phyloP scores from a whole-genome alignment of 2,113 vertebrate species.

The Tachysurus fulvidraco region DNA sequence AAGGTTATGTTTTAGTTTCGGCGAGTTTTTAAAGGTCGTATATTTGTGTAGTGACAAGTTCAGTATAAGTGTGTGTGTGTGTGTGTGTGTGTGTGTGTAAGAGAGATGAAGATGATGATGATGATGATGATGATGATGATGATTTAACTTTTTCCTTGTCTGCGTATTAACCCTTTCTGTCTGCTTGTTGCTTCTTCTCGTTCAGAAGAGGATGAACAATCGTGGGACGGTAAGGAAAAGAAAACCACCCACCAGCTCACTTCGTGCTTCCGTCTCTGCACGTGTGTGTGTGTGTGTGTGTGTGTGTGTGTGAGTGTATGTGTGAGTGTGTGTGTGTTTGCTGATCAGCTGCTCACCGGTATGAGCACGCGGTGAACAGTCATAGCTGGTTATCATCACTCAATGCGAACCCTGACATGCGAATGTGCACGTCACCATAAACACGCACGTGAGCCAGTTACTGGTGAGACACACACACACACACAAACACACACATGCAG shows the following conservation, averaged over 20 bases:
- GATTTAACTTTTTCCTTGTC: constrained; percentile 32
- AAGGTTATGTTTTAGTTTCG: neutral
- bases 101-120: neutral
- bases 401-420: neutral
- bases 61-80: neutral
- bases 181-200: constrained; percentile 21
- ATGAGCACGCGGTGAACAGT: neutral
- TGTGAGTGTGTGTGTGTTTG: neutral
- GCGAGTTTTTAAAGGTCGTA: neutral
- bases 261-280: neutral
- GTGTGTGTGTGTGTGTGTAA: constrained; percentile 7
- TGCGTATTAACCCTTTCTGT: neutral
- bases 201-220: constrained; percentile 35
- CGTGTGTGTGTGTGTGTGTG: neutral
- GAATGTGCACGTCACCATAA: neutral
- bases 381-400: neutral
- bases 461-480: no score
- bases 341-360: constrained; percentile 10
- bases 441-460: neutral
- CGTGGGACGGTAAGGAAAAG: constrained; percentile 44
- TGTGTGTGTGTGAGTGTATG: neutral
- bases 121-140: neutral
- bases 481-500: no score
- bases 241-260: neutral
- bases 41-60: neutral